Conservation (phyloP, 2,113 vertebrate species). For the Delphinapterus leucas region DNA sequence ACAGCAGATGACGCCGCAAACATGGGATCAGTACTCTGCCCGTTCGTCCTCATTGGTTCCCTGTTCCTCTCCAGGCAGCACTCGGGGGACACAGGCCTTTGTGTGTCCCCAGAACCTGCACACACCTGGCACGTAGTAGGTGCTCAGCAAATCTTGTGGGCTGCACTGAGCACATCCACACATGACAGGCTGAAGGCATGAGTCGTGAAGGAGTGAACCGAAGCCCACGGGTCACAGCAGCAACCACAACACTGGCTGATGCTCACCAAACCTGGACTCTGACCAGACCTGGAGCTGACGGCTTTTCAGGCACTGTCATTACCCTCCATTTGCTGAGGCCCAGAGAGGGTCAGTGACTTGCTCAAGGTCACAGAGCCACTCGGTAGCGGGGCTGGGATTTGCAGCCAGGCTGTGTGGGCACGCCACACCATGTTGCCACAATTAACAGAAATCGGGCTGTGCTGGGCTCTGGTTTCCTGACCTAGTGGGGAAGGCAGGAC, state of each 20-base stretch:
- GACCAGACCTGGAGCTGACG: fast-evolving
- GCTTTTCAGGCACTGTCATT: background rate
- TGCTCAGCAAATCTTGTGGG: background rate
- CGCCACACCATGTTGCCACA: fast-evolving
- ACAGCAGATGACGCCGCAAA: fast-evolving
- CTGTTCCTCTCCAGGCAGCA: background rate
- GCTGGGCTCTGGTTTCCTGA: background rate
- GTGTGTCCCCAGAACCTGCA: background rate
- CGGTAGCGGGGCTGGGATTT: background rate
- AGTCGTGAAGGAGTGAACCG: background rate
- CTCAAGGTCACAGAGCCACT: background rate
- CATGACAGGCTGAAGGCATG: fast-evolving
- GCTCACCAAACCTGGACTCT: background rate
- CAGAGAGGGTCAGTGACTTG: background rate
- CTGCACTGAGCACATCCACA: fast-evolving
- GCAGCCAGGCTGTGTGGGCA: background rate
- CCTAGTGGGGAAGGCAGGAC: background rate
- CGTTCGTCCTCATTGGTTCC: fast-evolving
- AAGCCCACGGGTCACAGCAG: fast-evolving
- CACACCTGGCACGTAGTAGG: background rate
- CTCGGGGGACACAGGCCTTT: background rate
- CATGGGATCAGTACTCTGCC: fast-evolving
- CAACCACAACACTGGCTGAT: fast-evolving
- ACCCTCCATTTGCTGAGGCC: background rate
- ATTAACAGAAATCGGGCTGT: background rate